Base-by-base conservation (phyloP, 2,113 vertebrate species). In the Equus przewalskii region DNA sequence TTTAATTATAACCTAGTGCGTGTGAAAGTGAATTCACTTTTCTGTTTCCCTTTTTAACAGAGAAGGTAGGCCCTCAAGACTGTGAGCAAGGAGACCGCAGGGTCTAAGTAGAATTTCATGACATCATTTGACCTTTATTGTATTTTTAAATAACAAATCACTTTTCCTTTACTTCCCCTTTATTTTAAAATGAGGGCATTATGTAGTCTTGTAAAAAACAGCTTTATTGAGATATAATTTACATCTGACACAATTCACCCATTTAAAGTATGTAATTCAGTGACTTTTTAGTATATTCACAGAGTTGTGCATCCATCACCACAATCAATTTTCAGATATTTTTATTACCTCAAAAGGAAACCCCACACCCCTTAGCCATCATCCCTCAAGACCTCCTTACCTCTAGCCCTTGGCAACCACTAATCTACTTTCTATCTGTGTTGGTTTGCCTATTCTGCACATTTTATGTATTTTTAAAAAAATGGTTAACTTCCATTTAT, bases 191-290 rank as follows among this genome's bases (percentile, higher is more conserved):
- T 84, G 24, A 89, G n/a, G 49, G 30, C 36, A 83, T 87, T 70
- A 54, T 73, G 83, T 46, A 91, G 51, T 54, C 24, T 69, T 75
- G 30, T 0, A 49, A 30, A 30, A 51, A 87, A 15, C 7, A 49
- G 46, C 49, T 94, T 94, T 84, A 88, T 54, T 69, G n/a, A 94
- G 56, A 70, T 90, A 22, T 26, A 93, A 28, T 72, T 94, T 87
- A 84, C 2, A 75, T 92, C 51, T 58, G 67, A 46, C 22, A 65
- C 30, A 75, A 62, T 84, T 94, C 19, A 64, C 13, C 64, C 21
- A 79, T 70, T 91, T 92, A 21, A 64, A 85, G 33, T 49, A 1
- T 91, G 3, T 76, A 65, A 96, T 96, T 76, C 72, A 65, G 0
- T 94, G 69, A 46, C 15, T 96, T 82, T 54, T 94, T 91, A 69